Conservation (phyloP, 2,888 invertebrate species). For the Cephus nigrinus region DNA sequence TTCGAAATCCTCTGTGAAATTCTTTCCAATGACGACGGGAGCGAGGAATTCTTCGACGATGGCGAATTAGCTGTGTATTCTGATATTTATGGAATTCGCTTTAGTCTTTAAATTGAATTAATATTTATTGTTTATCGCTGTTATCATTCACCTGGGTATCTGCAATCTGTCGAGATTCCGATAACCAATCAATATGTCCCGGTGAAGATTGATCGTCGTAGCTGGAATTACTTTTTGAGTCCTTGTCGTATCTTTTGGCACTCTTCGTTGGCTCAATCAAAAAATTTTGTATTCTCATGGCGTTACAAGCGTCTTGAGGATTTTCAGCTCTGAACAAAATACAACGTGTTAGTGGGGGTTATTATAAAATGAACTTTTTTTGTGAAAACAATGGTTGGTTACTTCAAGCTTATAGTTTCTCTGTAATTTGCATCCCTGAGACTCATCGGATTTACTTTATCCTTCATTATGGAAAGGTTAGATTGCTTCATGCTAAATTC, state of each 20-base stretch:
- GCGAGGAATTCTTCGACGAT: not conserved
- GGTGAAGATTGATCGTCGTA: not conserved
- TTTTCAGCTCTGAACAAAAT: not conserved
- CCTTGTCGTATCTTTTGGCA: not conserved
- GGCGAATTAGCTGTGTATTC: not conserved
- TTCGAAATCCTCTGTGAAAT: not conserved
- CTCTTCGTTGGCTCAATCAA: not conserved
- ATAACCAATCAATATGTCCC: not conserved
- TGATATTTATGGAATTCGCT: not conserved
- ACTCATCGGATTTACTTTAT: not conserved
- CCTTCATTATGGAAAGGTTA: not conserved
- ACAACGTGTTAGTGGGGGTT: too few relatives aligned
- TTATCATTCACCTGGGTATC: not conserved
- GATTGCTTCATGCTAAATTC: conserved; percentile 10
- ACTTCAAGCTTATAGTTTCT: not conserved
- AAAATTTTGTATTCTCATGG: not conserved
- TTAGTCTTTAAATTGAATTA: not conserved
- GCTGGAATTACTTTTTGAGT: not conserved
- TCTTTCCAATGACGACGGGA: not conserved
- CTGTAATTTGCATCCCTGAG: not conserved
- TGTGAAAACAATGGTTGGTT: not conserved
- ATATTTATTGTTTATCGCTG: accelerated
- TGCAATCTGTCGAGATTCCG: not conserved
- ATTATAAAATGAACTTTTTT: not conserved
- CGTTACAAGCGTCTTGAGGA: not conserved